Base-by-base conservation (phyloP, 2,113 vertebrate genomes). In the Lepisosteus oculatus region DNA sequence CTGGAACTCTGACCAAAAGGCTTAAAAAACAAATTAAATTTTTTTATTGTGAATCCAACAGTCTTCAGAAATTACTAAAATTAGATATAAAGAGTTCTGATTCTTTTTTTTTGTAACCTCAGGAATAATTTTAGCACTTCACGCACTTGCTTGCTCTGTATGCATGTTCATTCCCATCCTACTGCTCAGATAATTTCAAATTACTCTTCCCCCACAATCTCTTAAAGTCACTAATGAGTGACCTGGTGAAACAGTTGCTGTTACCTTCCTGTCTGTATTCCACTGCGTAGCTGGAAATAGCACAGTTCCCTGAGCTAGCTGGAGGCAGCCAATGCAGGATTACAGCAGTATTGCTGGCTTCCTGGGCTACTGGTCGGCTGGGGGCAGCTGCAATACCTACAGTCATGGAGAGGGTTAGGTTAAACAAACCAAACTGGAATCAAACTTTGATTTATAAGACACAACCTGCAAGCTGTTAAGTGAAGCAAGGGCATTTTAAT, bases 241-340 rank as follows among this genome's bases (percentile, higher is more conserved):
- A 47, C 41, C 13, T 59, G 12, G 6, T 42, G 65, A 44, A 15
- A 7, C 2, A 66, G 55, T 41, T 8, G 8, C 29, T 8, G n/a
- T 6, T 74, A 99, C 97, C 97, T 92, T 99, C 97, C 83, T 98
- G 95, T 64, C 95, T 90, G 85, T 96, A 98, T 83, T 99, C 97
- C 80, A 99, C 95, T 0, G 92, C 93, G 87, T 99, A 99, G 74
- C 94, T 95, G 45, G 96, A 98, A 81, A 98, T 95, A 6, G 95
- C 90, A 78, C 93, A 95, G 85, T 97, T 97, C 4, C 95, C 93
- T 0, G 97, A 96, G 59, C 94, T 96, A 76, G 93, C 90, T 0
- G 96, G 96, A 2, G 97, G 95, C 0, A 95, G 86, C 97, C 97
- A 99, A 80, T 96, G 96, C 0, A 99, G 90, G 70, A 99, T 94